Percentiles rank a stretch among this genome's conserved stretches.
These are phyloP conservation scores for Holotrichia oblita DNA, from an alignment of 1,140 invertebrate genomes.

Conservation along the genomic window DNA sequence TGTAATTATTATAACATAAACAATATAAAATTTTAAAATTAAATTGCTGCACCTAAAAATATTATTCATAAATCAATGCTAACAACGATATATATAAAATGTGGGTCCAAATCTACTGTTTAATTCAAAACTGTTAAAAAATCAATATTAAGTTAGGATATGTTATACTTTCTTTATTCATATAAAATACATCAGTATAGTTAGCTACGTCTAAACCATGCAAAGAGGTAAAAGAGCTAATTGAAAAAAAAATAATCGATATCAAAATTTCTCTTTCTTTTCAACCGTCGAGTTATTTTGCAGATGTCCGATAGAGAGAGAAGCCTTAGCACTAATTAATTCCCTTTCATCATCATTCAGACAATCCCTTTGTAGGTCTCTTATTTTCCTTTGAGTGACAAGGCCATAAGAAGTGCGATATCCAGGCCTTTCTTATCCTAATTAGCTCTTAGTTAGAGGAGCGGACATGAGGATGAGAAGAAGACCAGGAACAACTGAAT, in stretches of 20 bases:
- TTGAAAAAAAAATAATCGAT: constrained; percentile 8
- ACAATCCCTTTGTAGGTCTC: constrained; percentile 51
- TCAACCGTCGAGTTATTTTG: constrained; percentile 39
- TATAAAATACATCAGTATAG: too few species aligned
- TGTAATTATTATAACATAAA: too few species aligned
- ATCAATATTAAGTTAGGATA: too few species aligned
- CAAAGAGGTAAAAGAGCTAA: background rate
- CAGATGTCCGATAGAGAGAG: constrained; percentile 44
- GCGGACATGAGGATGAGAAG: constrained; percentile 42
- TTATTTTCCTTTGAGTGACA: constrained; percentile 50
- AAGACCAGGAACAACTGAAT: constrained; percentile 45
- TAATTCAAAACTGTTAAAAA: too few species aligned
- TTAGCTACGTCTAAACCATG: too few species aligned
- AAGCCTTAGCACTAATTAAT: constrained; percentile 50
- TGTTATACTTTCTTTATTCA: too few species aligned
- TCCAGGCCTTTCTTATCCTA: constrained; percentile 53
- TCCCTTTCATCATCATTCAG: constrained; percentile 49
- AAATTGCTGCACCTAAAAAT: too few species aligned
- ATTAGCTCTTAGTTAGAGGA: constrained; percentile 49
- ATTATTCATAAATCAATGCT: too few species aligned
- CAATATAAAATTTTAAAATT: too few species aligned
- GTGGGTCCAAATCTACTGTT: too few species aligned
- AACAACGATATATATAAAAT: too few species aligned
- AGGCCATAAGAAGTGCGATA: constrained; percentile 50
- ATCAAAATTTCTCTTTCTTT: constrained; percentile 20